Percentiles rank a stretch among this genome's conserved stretches.
These are phyloP conservation scores for Leucophenga maculata DNA, from an alignment of 2,888 invertebrate species.

Conservation along the genomic window DNA sequence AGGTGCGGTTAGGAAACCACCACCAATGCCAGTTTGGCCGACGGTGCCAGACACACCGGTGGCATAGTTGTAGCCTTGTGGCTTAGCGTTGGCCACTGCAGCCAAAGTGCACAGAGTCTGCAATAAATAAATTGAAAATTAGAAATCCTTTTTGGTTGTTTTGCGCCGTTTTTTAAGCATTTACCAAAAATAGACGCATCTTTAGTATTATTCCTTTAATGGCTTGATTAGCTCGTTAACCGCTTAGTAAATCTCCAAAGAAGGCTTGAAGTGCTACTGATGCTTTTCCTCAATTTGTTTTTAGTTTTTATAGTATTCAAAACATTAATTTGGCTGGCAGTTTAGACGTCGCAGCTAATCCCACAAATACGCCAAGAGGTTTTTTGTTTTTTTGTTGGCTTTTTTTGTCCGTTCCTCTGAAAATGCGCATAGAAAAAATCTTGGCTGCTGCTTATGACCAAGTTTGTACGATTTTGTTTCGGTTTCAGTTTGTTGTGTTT, in stretches of 20 bases:
- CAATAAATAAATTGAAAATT: neutral
- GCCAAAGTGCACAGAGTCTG: slow-evolving; percentile 56
- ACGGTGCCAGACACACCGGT: slow-evolving; percentile 54
- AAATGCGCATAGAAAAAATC: neutral
- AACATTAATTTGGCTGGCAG: neutral
- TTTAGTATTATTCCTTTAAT: slow-evolving; percentile 8
- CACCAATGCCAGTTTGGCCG: neutral
- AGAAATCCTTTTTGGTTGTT: neutral
- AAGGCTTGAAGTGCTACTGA: slow-evolving; percentile 52
- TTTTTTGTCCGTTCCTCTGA: slow-evolving; percentile 25
- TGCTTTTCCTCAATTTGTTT: slow-evolving; percentile 48
- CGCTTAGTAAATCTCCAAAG: slow-evolving; percentile 47
- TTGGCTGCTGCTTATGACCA: slow-evolving; percentile 8
- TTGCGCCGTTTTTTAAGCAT: no score
- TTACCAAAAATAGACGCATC: slow-evolving; percentile 66
- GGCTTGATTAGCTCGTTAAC: neutral
- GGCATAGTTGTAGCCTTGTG: slow-evolving; percentile 63
- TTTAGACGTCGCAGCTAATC: neutral
- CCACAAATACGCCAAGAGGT: slow-evolving; percentile 12
- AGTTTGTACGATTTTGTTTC: slow-evolving; percentile 21
- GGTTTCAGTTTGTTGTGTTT: slow-evolving; percentile 43
- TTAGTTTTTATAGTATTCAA: slow-evolving; percentile 56
- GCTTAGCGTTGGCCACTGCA: slow-evolving; percentile 57
- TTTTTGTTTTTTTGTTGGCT: slow-evolving; percentile 3
- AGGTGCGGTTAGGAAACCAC: slow-evolving; percentile 42